Conservation (phyloP, 2,888 invertebrate species). For the Aphrophora alni region DNA sequence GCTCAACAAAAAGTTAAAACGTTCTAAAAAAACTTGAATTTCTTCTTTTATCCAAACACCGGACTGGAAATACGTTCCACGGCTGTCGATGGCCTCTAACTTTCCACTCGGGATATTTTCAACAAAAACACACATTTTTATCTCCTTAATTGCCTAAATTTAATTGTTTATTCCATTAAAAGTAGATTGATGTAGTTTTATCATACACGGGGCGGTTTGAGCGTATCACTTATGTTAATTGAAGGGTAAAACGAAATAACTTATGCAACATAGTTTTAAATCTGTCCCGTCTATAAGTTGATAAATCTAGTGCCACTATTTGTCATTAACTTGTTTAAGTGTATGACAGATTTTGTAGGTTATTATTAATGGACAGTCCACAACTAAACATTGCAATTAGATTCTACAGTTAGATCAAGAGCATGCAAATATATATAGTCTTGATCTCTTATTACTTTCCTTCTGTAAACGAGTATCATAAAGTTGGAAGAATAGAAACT, state of each 20-base stretch:
- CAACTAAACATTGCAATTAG: no score
- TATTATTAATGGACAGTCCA: no score
- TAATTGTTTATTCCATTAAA: background rate
- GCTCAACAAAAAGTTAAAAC: constrained; percentile 37
- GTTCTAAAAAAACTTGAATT: constrained; percentile 40
- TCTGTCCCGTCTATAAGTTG: no score
- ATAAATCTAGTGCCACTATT: no score
- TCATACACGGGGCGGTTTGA: background rate
- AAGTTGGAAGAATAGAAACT: no score
- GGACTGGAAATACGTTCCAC: constrained; percentile 4
- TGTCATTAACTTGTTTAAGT: no score
- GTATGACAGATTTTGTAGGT: no score
- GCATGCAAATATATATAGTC: no score
- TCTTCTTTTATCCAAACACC: constrained; percentile 29
- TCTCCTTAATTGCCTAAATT: background rate
- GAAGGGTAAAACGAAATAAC: background rate
- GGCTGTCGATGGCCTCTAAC: background rate
- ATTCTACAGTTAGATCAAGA: no score
- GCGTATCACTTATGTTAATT: background rate
- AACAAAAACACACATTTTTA: background rate
- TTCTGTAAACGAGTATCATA: no score
- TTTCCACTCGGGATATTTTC: background rate
- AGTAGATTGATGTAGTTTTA: background rate
- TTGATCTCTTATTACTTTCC: no score
- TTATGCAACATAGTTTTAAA: background rate